These are phyloP conservation scores for Enchytraeus crypticus DNA, from an alignment of 2,888 invertebrate species.

Conservation along the genomic window DNA sequence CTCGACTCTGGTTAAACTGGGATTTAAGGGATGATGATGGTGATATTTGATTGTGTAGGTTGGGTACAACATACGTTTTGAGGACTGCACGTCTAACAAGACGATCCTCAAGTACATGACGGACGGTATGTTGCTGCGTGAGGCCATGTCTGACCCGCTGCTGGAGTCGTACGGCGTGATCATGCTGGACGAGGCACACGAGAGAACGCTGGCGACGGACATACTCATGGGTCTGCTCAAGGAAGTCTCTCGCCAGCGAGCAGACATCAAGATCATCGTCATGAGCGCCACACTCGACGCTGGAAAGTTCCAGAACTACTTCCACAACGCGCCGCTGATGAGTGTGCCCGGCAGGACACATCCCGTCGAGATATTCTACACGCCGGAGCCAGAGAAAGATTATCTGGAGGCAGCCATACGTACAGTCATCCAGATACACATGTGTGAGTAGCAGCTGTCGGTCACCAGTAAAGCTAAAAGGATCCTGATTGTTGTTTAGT, in stretches of 20 bases:
- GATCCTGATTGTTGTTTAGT: no score
- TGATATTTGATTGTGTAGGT: no score
- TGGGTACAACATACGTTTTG: slow-evolving; percentile 94
- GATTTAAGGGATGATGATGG: no score
- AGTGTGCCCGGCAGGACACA: slow-evolving; percentile 93
- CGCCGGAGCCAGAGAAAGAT: slow-evolving; percentile 94
- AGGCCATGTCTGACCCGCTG: slow-evolving; percentile 99
- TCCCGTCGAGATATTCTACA: slow-evolving; percentile 96
- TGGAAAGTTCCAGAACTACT: slow-evolving; percentile 96
- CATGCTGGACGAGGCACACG: slow-evolving; percentile 95
- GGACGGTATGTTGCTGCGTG: slow-evolving; percentile 97
- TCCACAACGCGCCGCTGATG: slow-evolving; percentile 92
- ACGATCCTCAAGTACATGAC: slow-evolving; percentile 98
- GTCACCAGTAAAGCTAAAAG: no score
- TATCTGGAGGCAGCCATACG: slow-evolving; percentile 96
- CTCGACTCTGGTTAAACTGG: no score
- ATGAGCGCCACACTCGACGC: slow-evolving; percentile 99
- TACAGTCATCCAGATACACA: slow-evolving; percentile 93
- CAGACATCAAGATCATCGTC: slow-evolving; percentile 89
- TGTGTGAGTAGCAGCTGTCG: no score
- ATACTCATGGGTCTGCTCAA: slow-evolving; percentile 95
- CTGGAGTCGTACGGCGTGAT: slow-evolving; percentile 90
- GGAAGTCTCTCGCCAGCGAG: slow-evolving; percentile 85
- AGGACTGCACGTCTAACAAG: slow-evolving; percentile 89
- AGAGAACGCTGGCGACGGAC: slow-evolving; percentile 94